These are phyloP conservation scores for Saturnia pavonia DNA, from an alignment of 2,888 invertebrate species.

Conservation along the genomic window DNA sequence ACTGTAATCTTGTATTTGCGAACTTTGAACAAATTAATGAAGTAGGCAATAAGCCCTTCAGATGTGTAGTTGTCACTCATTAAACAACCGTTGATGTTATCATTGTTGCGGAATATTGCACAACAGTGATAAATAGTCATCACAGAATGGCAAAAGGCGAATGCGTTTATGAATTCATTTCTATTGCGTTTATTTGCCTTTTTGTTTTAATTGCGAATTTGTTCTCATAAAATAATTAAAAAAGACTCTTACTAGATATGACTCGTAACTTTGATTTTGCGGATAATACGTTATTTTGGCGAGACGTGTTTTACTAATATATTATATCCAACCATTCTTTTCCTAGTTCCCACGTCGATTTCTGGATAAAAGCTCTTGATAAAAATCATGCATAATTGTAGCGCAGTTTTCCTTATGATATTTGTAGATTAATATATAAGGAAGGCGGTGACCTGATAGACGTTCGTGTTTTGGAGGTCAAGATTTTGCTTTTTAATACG, in stretches of 20 bases:
- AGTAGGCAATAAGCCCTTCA: neutral
- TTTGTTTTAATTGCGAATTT: neutral
- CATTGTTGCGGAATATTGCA: neutral
- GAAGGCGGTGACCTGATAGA: neutral
- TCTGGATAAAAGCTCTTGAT: neutral
- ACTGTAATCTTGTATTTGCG: slow-evolving; percentile 1
- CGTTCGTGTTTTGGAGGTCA: neutral
- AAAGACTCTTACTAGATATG: too few species aligned
- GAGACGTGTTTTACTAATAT: too few species aligned
- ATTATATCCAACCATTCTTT: neutral
- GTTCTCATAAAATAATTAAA: neutral
- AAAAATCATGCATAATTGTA: neutral
- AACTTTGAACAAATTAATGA: neutral
- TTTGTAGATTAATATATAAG: neutral
- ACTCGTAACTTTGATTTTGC: neutral
- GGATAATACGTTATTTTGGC: neutral
- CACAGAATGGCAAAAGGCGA: neutral
- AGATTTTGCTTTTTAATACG: neutral
- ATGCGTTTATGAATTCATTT: slow-evolving; percentile 3
- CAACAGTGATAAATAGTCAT: neutral
- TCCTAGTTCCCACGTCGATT: neutral
- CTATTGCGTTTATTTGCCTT: neutral
- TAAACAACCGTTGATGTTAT: neutral
- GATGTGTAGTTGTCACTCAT: neutral
- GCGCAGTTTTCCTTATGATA: neutral